These are phyloP conservation scores for Tauraco erythrolophus DNA, from an alignment of 2,113 vertebrate species.

Conservation along the genomic window DNA sequence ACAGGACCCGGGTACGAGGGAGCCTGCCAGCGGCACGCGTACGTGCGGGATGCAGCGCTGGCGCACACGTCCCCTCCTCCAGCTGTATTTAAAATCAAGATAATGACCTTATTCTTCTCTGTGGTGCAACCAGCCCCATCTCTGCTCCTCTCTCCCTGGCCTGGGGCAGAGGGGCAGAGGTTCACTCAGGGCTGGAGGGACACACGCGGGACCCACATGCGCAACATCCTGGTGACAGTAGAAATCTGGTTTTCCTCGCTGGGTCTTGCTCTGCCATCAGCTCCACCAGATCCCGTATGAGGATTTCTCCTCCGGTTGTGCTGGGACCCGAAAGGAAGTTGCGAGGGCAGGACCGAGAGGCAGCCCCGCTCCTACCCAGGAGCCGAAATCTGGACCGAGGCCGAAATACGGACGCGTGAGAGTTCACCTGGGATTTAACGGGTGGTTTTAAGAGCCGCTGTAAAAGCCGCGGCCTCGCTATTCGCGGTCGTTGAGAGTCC, in stretches of 20 bases:
- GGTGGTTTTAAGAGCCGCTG: neutral
- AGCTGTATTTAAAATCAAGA: neutral
- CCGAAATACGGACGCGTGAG: neutral
- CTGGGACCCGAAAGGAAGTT: accelerated
- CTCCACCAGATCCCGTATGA: accelerated
- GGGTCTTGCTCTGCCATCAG: neutral
- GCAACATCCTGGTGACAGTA: accelerated
- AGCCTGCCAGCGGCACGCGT: accelerated
- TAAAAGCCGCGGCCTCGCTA: neutral
- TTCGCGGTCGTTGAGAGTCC: conserved; percentile 3
- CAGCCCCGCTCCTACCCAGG: accelerated
- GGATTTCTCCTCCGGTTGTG: neutral
- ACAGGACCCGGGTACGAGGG: neutral
- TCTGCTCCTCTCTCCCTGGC: neutral
- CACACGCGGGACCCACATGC: accelerated
- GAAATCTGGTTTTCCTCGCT: neutral
- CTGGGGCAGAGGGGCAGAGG: neutral
- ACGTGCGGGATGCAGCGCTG: accelerated
- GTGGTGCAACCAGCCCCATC: neutral
- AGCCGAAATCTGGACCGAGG: neutral
- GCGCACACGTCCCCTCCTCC: neutral
- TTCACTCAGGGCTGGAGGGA: neutral
- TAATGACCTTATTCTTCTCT: neutral
- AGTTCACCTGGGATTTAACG: neutral
- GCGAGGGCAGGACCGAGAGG: neutral